Percentiles rank a stretch among this genome's conserved stretches.
Conservation (phyloP, 1,140 invertebrate species). For the Harlomillsia oculata region DNA sequence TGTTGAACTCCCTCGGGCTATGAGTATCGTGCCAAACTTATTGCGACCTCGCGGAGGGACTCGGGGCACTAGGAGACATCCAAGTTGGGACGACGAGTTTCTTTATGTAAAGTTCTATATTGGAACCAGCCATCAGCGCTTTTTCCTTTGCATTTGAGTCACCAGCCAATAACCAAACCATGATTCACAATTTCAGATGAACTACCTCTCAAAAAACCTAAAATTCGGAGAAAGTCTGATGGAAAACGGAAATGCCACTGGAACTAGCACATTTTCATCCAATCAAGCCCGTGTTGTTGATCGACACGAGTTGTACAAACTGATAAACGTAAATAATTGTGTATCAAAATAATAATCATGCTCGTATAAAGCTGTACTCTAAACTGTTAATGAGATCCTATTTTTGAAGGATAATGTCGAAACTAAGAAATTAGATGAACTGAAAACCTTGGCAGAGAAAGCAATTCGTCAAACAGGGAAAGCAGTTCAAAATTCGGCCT, state of each 20-base stretch:
- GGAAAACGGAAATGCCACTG: too few species aligned
- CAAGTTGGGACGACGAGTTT: constrained; percentile 28
- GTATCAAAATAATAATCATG: not conserved
- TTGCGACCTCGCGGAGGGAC: constrained; percentile 3
- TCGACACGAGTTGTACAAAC: too few species aligned
- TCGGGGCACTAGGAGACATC: too few species aligned
- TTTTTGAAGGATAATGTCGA: constrained; percentile 23
- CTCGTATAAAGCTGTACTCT: not conserved
- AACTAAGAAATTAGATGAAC: constrained; percentile 19
- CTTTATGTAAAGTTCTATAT: constrained; percentile 27
- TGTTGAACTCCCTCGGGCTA: constrained; percentile 29
- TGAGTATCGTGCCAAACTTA: constrained; percentile 29
- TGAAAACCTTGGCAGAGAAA: constrained; percentile 21
- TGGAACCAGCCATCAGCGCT: too few species aligned
- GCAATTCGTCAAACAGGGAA: constrained; percentile 7
- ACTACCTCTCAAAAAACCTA: too few species aligned
- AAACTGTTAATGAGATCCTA: not conserved
- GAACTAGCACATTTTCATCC: too few species aligned
- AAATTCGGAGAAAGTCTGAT: too few species aligned
- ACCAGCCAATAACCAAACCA: too few species aligned
- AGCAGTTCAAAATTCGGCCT: constrained; percentile 7
- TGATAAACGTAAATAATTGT: too few species aligned
- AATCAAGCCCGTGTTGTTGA: too few species aligned
- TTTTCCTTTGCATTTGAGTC: too few species aligned
- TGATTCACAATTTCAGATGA: too few species aligned